A percentile compares a stretch with the other conserved stretches of the same genome.
These are phyloP conservation scores for Leptopilina clavipes DNA, from an alignment of 1,140 invertebrate species.

Conservation along the genomic window DNA sequence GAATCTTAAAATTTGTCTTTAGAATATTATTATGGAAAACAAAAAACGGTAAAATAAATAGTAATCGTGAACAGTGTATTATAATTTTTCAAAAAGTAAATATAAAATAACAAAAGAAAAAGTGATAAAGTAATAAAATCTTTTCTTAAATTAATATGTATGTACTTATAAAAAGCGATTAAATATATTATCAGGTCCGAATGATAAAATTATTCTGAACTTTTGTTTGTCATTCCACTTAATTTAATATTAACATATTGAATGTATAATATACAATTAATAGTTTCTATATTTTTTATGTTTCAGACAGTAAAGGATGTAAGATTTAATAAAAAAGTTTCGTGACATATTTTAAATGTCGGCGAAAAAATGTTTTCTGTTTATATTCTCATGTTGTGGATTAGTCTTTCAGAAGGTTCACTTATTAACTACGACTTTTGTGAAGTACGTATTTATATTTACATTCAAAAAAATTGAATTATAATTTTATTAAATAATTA, in stretches of 20 bases:
- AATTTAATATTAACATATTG: not conserved
- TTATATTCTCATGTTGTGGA: not conserved
- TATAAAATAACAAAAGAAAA: no score
- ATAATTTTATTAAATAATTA: not conserved
- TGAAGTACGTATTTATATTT: not conserved
- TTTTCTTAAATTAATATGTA: not conserved
- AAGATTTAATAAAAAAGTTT: not conserved
- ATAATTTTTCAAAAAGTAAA: not conserved
- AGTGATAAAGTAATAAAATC: not conserved
- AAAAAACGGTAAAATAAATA: not conserved
- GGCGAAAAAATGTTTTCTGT: slow-evolving; percentile 4
- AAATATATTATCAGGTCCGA: not conserved
- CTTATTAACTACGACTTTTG: slow-evolving; percentile 1
- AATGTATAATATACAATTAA: not conserved
- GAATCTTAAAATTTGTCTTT: not conserved
- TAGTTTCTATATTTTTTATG: not conserved
- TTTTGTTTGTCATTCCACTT: not conserved
- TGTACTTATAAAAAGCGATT: not conserved
- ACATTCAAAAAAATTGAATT: no score
- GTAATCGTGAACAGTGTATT: not conserved
- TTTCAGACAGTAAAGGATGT: not conserved
- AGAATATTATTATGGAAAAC: not conserved
- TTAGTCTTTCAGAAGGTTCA: not conserved
- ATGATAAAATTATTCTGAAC: not conserved
- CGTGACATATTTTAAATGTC: slow-evolving; percentile 24